These are phyloP conservation scores for Syritta pipiens DNA, from an alignment of 2,888 invertebrate species.

Conservation along the genomic window DNA sequence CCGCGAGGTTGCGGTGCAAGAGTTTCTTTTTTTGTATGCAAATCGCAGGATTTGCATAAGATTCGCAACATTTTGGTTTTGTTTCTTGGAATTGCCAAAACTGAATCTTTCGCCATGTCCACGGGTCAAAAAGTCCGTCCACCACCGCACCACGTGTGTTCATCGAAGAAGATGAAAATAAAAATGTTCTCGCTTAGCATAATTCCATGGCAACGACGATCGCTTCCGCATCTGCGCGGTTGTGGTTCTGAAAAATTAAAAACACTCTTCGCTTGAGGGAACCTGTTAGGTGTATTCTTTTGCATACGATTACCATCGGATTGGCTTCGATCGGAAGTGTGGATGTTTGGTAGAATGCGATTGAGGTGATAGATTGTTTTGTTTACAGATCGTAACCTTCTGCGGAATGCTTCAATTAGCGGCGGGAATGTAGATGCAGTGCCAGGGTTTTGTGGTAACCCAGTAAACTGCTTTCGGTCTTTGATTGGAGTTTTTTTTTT, in stretches of 20 bases:
- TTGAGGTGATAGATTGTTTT: too few relatives aligned
- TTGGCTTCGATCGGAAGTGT: not conserved
- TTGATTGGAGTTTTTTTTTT: too few relatives aligned
- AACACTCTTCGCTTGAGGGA: not conserved
- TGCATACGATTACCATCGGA: conserved; percentile 38
- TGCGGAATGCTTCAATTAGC: too few relatives aligned
- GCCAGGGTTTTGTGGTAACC: too few relatives aligned
- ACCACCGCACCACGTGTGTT: too few relatives aligned
- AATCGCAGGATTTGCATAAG: conserved; percentile 21
- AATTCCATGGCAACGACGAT: conserved; percentile 22
- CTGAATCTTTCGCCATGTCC: too few relatives aligned
- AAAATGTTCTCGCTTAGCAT: conserved; percentile 5
- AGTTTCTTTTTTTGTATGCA: not conserved
- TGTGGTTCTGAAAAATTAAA: not conserved
- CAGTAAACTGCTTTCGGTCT: too few relatives aligned
- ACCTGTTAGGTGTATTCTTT: conserved; percentile 36
- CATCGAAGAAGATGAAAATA: too few relatives aligned
- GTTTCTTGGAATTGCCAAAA: not conserved
- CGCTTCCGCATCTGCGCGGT: too few relatives aligned
- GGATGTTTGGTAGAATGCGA: not conserved
- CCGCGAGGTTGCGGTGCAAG: not conserved
- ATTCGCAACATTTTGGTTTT: conserved; percentile 13
- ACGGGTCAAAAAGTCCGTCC: too few relatives aligned
- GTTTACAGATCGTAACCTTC: not conserved
- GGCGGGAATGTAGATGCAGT: too few relatives aligned